phyloP scores from a whole-genome alignment of 2,113 vertebrate genomes.

The Nothocercus julius region DNA sequence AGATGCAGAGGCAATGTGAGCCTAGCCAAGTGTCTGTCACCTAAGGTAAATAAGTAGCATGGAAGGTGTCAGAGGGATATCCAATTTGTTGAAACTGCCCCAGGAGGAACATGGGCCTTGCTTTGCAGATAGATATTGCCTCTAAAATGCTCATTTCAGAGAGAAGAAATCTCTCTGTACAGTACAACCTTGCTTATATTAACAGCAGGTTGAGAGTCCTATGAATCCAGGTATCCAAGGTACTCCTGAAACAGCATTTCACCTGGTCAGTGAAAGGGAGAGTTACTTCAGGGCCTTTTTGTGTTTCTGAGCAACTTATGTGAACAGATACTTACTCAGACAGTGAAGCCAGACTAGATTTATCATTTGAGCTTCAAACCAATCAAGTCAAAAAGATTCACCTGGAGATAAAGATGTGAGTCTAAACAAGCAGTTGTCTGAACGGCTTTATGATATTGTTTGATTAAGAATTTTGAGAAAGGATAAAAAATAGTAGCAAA shows the following conservation, averaged over 20 bases:
- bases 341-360: slow-evolving; percentile 45
- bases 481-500: background rate
- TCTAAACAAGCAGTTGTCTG: background rate
- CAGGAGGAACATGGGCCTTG: background rate
- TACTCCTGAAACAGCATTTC: background rate
- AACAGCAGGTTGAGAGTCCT: background rate
- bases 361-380: slow-evolving; percentile 48
- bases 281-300: background rate
- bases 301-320: background rate
- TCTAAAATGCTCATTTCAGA: background rate
- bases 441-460: background rate
- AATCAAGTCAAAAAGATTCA: slow-evolving; percentile 27
- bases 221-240: background rate
- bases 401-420: background rate
- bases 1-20: background rate
- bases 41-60: background rate
- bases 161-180: background rate
- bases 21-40: background rate
- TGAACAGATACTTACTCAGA: slow-evolving; percentile 16
- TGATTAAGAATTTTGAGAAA: background rate
- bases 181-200: background rate
- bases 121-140: background rate
- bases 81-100: background rate
- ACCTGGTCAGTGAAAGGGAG: background rate
- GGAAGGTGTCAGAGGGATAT: background rate